A percentile compares a stretch with the other conserved stretches of the same genome.
phyloP scores from a whole-genome alignment of 2,888 invertebrate species.

The Tupiocoris notatus region DNA sequence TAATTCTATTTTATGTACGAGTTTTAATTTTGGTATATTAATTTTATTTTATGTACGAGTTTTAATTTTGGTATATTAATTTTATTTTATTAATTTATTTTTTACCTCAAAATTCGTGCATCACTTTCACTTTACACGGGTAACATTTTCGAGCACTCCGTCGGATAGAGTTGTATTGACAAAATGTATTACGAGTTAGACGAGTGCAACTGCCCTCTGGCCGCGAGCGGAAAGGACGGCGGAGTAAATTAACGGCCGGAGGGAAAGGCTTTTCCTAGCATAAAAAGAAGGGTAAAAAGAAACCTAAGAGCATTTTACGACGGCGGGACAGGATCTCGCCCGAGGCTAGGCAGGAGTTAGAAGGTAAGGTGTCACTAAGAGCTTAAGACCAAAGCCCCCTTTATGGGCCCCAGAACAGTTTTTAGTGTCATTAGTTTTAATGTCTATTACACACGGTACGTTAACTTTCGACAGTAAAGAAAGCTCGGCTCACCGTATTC shows the following conservation, averaged over 20 bases:
- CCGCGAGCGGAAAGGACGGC: not conserved
- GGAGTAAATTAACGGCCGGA: constrained; percentile 17
- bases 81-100: too few species aligned
- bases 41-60: too few species aligned
- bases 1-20: too few species aligned
- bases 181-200: too few species aligned
- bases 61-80: too few species aligned
- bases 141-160: too few species aligned
- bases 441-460: constrained; percentile 40
- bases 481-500: not conserved
- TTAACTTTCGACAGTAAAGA: constrained; percentile 38
- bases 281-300: constrained; percentile 9
- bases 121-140: too few species aligned
- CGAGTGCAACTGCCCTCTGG: not conserved
- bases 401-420: constrained; percentile 34
- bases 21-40: too few species aligned
- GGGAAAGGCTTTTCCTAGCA: constrained; percentile 20
- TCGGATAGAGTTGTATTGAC: too few species aligned
- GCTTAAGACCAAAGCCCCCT: constrained; percentile 36
- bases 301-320: constrained; percentile 5
- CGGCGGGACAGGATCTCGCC: not conserved
- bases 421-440: constrained; percentile 41
- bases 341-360: constrained; percentile 24
- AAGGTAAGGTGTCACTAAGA: constrained; percentile 37
- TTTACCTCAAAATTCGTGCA: too few species aligned